A percentile compares a stretch with the other conserved stretches of the same genome.
These are phyloP conservation scores for Calameuta pallipes DNA, from an alignment of 2,888 invertebrate species.

Conservation along the genomic window DNA sequence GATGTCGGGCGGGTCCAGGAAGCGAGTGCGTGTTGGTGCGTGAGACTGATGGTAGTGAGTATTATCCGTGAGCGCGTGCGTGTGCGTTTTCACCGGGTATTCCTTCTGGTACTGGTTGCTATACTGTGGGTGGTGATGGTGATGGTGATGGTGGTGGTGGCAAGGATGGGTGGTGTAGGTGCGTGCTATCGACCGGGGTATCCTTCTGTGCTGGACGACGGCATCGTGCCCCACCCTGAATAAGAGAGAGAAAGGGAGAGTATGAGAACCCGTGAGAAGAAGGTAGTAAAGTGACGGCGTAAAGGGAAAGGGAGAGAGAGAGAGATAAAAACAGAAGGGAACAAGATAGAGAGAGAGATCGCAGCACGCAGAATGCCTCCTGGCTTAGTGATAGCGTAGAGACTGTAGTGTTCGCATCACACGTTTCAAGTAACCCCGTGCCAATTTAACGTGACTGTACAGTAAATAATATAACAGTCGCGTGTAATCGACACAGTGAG, in stretches of 20 bases:
- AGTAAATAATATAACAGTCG: neutral
- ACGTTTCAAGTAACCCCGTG: slow-evolving; percentile 6
- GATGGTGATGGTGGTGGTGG: neutral
- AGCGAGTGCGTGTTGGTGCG: neutral
- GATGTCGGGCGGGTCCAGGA: neutral
- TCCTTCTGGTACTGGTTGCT: neutral
- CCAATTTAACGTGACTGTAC: neutral
- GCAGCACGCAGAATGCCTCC: slow-evolving; percentile 45
- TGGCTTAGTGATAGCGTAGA: slow-evolving; percentile 64
- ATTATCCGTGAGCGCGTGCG: neutral
- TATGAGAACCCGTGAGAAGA: slow-evolving; percentile 17
- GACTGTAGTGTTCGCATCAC: slow-evolving; percentile 60
- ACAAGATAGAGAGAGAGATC: slow-evolving; percentile 24
- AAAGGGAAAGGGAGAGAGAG: slow-evolving; percentile 19
- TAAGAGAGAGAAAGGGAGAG: slow-evolving; percentile 17
- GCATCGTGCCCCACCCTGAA: slow-evolving; percentile 50
- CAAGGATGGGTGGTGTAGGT: slow-evolving; percentile 35
- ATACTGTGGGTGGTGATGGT: neutral
- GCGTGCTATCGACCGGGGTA: slow-evolving; percentile 61
- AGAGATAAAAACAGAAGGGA: slow-evolving; percentile 17
- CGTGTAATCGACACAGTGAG: neutral
- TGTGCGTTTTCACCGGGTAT: neutral
- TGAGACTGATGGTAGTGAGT: neutral
- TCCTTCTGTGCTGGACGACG: slow-evolving; percentile 42
- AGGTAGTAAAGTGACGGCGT: slow-evolving; percentile 28